These are phyloP conservation scores for Ormyrus nitidulus DNA, from an alignment of 2,888 invertebrate genomes.

Conservation along the genomic window DNA sequence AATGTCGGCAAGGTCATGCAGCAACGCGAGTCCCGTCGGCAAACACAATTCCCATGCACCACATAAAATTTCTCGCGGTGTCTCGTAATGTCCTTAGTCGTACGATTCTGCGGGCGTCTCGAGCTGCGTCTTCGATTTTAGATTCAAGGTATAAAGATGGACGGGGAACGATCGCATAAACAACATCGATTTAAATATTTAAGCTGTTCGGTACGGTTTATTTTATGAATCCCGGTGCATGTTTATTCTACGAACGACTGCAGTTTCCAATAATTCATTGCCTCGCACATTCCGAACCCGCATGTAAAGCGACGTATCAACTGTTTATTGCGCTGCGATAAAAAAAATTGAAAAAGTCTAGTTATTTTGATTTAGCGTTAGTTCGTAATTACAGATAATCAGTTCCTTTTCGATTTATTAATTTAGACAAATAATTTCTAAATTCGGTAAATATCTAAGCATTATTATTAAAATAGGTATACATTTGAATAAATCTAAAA, in stretches of 20 bases:
- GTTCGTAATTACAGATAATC: neutral
- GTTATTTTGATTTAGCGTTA: neutral
- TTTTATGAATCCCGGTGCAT: neutral
- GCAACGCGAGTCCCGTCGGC: neutral
- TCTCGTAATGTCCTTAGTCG: neutral
- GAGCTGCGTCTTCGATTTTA: neutral
- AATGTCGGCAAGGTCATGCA: conserved; percentile 6
- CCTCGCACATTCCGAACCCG: neutral
- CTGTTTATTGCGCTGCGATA: neutral
- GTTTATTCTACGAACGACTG: neutral
- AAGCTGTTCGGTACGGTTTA: neutral
- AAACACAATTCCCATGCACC: conserved; percentile 32
- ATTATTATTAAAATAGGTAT: neutral
- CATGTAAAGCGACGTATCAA: neutral
- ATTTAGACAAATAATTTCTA: neutral
- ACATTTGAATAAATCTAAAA: neutral
- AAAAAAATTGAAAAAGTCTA: conserved; percentile 2
- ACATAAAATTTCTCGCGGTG: neutral
- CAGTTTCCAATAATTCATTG: neutral
- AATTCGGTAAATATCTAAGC: conserved; percentile 2
- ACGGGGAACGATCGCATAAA: neutral
- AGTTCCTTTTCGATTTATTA: neutral
- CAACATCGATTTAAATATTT: neutral
- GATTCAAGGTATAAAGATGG: neutral
- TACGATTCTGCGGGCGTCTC: neutral